Base-by-base conservation (phyloP, 2,888 invertebrate genomes). In the Temnothorax rugatulus region DNA sequence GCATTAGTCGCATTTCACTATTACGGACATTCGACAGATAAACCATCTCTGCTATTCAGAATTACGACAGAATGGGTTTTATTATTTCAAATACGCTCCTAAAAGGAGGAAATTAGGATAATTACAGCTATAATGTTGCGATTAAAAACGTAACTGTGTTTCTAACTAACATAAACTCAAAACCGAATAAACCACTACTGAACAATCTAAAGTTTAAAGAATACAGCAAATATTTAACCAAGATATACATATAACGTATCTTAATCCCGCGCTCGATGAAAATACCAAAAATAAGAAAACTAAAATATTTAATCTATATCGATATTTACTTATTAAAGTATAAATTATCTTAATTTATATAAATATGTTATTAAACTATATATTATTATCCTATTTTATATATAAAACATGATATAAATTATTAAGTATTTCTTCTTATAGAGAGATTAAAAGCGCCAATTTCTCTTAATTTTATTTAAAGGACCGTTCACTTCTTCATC, bases 1-100 rank as follows among this genome's bases (percentile, higher is more conserved):
- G 9, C 73, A 44, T 74, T 59, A 61, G 34, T 44, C 8, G 47
- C 50, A 34, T 76, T 76, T 63, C 18, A 34, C 21, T 52, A 66
- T 66, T 76, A 76, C 18, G 21, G 18, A 38, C 13, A 25, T 47
- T 18, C 34, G 34, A 50, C 34, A 41, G 7, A 50, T 64, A 75
- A 75, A 57, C 21, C n/a, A 29, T 47, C 69, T 34, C 13, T 69
- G 44, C 11, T 44, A 64, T 41, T 66, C 4, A 21, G 13, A 44
- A 44, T 66, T 21, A 54, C 11, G 18, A 7, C 8, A 59, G 18
- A 59, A 44, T 59, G 15, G 11, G 4, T 59, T 41, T 18, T 73
- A 73, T 41, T 44, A 25, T 74, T 18, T 74, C n/a, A 61, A 44
- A 44, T 57, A 11, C 2, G 29, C 15, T 34, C 7, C 34, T 47